A percentile compares a stretch with the other conserved stretches of the same genome.
phyloP scores from a whole-genome alignment of 2,113 vertebrate species.

The Crotophaga sulcirostris region DNA sequence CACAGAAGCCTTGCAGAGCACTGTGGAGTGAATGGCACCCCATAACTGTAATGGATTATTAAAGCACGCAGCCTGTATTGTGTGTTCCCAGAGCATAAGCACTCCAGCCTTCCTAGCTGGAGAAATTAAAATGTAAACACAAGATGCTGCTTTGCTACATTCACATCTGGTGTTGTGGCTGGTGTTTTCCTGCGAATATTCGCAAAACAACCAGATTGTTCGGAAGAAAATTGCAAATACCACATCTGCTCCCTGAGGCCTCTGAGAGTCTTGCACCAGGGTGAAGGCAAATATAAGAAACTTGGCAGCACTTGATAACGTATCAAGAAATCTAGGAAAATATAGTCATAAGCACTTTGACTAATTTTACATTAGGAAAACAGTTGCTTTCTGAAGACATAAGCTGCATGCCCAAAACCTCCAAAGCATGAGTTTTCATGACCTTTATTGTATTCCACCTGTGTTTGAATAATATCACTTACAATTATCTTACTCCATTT shows the following conservation, averaged over 20 bases:
- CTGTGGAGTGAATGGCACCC: not conserved
- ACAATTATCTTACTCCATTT: not conserved
- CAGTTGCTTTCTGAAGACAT: not conserved
- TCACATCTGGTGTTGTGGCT: constrained; percentile 65
- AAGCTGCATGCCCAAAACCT: not conserved
- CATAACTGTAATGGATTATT: constrained; percentile 26
- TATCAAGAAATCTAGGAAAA: not conserved
- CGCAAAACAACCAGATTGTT: constrained; percentile 61
- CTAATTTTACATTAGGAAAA: not conserved
- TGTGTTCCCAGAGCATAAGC: not conserved
- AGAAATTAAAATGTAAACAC: constrained; percentile 68
- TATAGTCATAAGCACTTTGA: not conserved
- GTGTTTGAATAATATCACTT: not conserved
- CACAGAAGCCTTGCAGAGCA: not conserved
- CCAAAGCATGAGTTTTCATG: not conserved
- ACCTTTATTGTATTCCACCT: not conserved
- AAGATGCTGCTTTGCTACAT: constrained; percentile 63
- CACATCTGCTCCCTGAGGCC: constrained; percentile 43
- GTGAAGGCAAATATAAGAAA: not conserved
- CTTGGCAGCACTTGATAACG: not conserved
- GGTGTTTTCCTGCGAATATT: constrained; percentile 56
- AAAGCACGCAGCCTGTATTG: not conserved
- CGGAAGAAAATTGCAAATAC: constrained; percentile 39
- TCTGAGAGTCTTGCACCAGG: not conserved
- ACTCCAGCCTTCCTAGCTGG: constrained; percentile 41